Evolutionary conservation across 2,888 invertebrate genomes (phyloP).

Genomic region (Malacosoma neustria): DNA sequence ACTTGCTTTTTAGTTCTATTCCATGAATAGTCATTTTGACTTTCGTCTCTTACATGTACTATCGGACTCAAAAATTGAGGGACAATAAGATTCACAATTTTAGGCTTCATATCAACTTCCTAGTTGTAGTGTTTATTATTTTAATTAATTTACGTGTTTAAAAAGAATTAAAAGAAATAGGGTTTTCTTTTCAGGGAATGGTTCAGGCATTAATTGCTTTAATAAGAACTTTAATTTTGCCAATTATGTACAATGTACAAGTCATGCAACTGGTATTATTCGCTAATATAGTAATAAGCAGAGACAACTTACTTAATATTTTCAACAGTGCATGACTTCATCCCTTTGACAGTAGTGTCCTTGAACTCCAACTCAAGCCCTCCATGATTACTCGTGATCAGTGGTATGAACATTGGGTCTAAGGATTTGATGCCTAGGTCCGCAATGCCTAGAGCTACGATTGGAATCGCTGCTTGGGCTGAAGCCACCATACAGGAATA

Average conservation of each 20-base stretch:
- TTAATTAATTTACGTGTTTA: no score
- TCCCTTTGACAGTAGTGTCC: conserved; percentile 41
- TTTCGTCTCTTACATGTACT: no score
- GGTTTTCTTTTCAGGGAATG: neutral
- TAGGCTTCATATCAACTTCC: no score
- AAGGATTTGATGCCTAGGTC: conserved; percentile 38
- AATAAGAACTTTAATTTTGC: no score
- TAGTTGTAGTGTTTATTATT: no score
- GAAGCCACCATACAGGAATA: conserved; percentile 32
- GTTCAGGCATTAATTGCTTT: neutral
- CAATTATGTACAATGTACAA: no score
- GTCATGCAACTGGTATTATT: no score
- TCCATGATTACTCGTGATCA: conserved; percentile 36
- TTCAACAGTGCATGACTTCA: conserved; percentile 43
- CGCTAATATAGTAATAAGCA: no score
- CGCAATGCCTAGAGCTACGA: conserved; percentile 38
- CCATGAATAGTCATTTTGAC: no score
- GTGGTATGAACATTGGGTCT: conserved; percentile 44
- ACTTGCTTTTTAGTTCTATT: no score
- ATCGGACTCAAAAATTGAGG: no score
- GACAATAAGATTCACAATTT: no score
- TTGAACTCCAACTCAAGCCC: conserved; percentile 38
- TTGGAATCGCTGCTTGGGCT: conserved; percentile 37
- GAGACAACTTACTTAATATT: conserved; percentile 46
- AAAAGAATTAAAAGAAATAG: neutral